A percentile compares a stretch with the other conserved stretches of the same genome.
Evolutionary conservation across 2,888 invertebrate genomes (phyloP).

Genomic region (Rhingia rostrata): DNA sequence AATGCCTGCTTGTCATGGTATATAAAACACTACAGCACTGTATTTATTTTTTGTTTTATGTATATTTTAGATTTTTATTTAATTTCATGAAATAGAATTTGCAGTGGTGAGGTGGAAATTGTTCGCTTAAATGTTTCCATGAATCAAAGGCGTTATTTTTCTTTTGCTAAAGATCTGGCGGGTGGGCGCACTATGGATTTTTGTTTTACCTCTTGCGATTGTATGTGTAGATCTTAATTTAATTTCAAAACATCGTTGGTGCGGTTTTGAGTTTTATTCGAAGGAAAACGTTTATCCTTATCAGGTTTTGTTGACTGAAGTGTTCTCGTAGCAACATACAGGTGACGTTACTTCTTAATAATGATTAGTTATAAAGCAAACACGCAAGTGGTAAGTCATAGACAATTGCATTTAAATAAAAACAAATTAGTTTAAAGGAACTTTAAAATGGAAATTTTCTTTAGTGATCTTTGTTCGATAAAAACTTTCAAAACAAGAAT

Average conservation of each 20-base stretch:
- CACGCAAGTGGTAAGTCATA: too few relatives aligned
- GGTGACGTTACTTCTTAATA: too few relatives aligned
- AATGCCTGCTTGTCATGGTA: too few relatives aligned
- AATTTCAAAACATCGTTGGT: background rate
- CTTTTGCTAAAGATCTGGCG: background rate
- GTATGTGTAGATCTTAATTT: background rate
- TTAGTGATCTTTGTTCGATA: too few relatives aligned
- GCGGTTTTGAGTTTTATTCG: background rate
- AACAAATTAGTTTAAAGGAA: too few relatives aligned
- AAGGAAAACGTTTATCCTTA: background rate
- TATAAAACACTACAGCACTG: too few relatives aligned
- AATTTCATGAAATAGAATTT: background rate
- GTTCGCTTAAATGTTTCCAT: background rate
- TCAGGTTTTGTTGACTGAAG: too few relatives aligned
- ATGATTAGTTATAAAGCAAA: too few relatives aligned
- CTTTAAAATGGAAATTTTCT: too few relatives aligned
- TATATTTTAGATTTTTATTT: background rate
- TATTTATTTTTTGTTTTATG: background rate
- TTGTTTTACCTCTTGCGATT: background rate
- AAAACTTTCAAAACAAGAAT: too few relatives aligned
- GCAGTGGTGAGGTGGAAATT: background rate
- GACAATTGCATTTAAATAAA: too few relatives aligned
- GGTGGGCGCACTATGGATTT: slow-evolving; percentile 14
- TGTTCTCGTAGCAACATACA: too few relatives aligned
- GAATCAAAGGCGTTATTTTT: slow-evolving; percentile 11